phyloP scores from a whole-genome alignment of 92 coral and sea anemone species.

The Phenganax subtilis region DNA sequence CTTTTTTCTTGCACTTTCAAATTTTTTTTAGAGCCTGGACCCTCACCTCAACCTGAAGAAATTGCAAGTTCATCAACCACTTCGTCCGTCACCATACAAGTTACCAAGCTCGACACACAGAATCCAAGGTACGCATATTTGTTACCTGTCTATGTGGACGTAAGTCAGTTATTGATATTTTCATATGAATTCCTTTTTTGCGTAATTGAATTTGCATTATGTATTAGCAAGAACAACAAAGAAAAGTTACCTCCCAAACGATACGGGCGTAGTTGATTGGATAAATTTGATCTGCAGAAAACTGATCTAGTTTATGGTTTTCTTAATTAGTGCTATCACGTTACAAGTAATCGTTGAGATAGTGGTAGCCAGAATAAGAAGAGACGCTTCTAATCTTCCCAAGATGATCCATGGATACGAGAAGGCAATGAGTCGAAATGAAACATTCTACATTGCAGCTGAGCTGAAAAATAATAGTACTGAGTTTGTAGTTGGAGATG shows the following conservation, averaged over 20 bases:
- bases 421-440: constrained; percentile 42
- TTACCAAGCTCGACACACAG: constrained; percentile 45
- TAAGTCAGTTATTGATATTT: background rate
- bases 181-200: background rate
- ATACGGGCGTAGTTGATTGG: background rate
- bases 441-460: constrained; percentile 68
- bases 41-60: constrained; percentile 46
- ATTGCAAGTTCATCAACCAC: constrained; percentile 31
- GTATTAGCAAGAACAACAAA: too few relatives aligned
- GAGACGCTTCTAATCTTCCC: constrained; percentile 46
- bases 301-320: background rate
- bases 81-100: constrained; percentile 48
- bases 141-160: background rate
- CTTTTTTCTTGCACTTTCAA: background rate
- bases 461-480: constrained; percentile 26
- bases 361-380: constrained; percentile 22
- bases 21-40: constrained; percentile 58
- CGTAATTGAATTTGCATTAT: background rate
- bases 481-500: constrained; percentile 74
- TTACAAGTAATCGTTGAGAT: constrained; percentile 69
- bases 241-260: background rate
- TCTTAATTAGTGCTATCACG: constrained; percentile 30
- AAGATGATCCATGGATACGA: constrained; percentile 29
- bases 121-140: background rate
- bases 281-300: background rate